phyloP scores from a whole-genome alignment of 2,797 vertebrate species.

The Molothrus ater region DNA sequence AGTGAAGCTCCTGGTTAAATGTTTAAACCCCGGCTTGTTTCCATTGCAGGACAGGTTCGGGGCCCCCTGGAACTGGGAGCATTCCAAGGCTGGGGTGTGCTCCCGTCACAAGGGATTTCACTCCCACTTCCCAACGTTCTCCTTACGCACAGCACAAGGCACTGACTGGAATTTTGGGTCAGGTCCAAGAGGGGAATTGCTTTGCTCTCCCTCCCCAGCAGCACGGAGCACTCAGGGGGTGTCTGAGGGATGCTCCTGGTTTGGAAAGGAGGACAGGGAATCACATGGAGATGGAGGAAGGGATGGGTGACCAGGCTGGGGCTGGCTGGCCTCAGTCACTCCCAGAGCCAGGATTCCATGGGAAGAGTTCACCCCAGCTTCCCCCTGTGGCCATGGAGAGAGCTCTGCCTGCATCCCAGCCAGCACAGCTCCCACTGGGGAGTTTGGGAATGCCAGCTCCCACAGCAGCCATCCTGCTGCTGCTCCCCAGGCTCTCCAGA shows the following conservation, averaged over 20 bases:
- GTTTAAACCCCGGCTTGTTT: neutral
- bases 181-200: neutral
- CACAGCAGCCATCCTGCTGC: neutral
- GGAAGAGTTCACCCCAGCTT: neutral
- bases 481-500: no score
- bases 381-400: neutral
- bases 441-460: neutral
- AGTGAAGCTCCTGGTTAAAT: neutral
- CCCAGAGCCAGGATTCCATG: neutral
- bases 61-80: neutral
- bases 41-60: neutral
- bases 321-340: neutral
- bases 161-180: neutral
- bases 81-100: neutral
- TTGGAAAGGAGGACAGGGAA: neutral
- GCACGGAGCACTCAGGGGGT: neutral
- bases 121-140: neutral
- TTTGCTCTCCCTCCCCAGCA: neutral
- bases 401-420: neutral
- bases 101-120: neutral
- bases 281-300: neutral
- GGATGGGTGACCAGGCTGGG: fast-evolving
- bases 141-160: neutral
- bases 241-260: neutral
- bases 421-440: neutral